Percentiles rank a stretch among this genome's conserved stretches.
Evolutionary conservation across 2,888 invertebrate genomes (phyloP).

Genomic region (Drosophila bunnanda): DNA sequence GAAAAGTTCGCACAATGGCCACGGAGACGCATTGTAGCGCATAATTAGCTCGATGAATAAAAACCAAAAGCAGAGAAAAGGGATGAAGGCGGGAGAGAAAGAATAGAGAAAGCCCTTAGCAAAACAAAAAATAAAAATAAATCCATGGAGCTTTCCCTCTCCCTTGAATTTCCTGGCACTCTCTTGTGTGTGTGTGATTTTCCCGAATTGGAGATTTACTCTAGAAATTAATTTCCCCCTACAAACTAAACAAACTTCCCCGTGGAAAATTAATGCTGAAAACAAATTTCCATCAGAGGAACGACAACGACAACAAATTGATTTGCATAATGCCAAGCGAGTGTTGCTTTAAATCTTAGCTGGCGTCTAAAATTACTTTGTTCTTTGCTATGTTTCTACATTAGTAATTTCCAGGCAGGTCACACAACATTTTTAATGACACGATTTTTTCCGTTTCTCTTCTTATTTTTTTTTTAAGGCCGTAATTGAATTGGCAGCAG

Average conservation of each 20-base stretch:
- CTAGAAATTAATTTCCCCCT: slow-evolving; percentile 68
- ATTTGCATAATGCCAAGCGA: slow-evolving; percentile 74
- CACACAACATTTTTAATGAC: slow-evolving; percentile 64
- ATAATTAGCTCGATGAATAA: slow-evolving; percentile 75
- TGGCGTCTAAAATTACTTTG: slow-evolving; percentile 42
- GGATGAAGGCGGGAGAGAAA: slow-evolving; percentile 5
- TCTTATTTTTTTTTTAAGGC: slow-evolving; percentile 43
- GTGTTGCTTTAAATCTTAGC: slow-evolving; percentile 62
- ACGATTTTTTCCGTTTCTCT: slow-evolving; percentile 25
- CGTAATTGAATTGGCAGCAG: slow-evolving; percentile 68
- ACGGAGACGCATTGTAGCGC: slow-evolving; percentile 73
- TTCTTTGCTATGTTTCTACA: slow-evolving; percentile 11
- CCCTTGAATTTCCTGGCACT: slow-evolving; percentile 46
- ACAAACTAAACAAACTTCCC: slow-evolving; percentile 48
- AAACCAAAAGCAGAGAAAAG: slow-evolving; percentile 46
- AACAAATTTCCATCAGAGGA: slow-evolving; percentile 34
- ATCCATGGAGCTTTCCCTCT: neutral
- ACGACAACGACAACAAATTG: slow-evolving; percentile 62
- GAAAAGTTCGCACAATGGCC: slow-evolving; percentile 63
- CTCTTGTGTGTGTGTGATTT: slow-evolving; percentile 48
- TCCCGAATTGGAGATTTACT: slow-evolving; percentile 74
- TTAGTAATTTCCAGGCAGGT: slow-evolving; percentile 58
- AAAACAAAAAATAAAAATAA: slow-evolving; percentile 19
- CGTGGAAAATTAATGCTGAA: slow-evolving; percentile 44
- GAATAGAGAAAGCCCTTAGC: slow-evolving; percentile 1